These are phyloP conservation scores for Lydus trimaculatus DNA, from an alignment of 2,888 invertebrate species.

Conservation along the genomic window DNA sequence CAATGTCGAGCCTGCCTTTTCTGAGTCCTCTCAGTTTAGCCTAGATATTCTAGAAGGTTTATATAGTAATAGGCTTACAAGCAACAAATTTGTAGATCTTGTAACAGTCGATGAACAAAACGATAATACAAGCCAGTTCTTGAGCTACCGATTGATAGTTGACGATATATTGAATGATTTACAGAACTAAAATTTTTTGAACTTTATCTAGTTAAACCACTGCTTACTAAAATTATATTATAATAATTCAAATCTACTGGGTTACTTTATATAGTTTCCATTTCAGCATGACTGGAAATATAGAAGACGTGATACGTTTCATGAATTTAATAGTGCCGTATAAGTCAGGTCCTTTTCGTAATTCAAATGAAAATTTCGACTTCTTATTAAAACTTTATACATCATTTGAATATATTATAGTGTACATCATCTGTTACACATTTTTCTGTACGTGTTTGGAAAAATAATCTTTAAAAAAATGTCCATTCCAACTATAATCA, in stretches of 20 bases:
- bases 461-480: too few relatives aligned
- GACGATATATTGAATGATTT: too few relatives aligned
- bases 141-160: too few relatives aligned
- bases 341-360: background rate
- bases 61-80: background rate
- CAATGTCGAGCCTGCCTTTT: too few relatives aligned
- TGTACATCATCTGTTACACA: background rate
- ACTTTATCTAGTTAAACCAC: background rate
- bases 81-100: too few relatives aligned
- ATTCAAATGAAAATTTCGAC: constrained; percentile 2
- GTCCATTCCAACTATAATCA: too few relatives aligned
- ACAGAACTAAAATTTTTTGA: too few relatives aligned
- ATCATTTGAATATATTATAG: background rate
- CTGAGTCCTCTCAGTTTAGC: background rate
- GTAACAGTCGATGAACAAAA: too few relatives aligned
- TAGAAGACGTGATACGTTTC: background rate
- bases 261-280: background rate
- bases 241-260: background rate
- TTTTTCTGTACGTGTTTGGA: too few relatives aligned
- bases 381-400: background rate
- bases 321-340: background rate
- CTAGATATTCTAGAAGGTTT: background rate
- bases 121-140: too few relatives aligned
- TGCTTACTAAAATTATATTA: background rate
- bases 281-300: constrained; percentile 1